Percentiles rank a stretch among this genome's conserved stretches.
phyloP scores from a whole-genome alignment of 2,113 vertebrate genomes.

The Halichoeres trimaculatus region DNA sequence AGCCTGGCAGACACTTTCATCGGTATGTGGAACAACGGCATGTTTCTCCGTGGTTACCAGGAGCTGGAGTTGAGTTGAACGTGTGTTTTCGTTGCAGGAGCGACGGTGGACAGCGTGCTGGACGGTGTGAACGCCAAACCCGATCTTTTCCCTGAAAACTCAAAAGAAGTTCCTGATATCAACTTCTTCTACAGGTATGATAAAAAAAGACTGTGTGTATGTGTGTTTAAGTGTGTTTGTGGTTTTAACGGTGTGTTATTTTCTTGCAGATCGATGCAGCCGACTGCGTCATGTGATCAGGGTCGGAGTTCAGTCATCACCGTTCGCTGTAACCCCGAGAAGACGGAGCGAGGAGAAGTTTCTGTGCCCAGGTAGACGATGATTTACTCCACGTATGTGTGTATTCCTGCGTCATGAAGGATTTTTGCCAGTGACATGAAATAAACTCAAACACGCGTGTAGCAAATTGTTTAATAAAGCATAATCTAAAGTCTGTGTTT shows the following conservation, averaged over 20 bases:
- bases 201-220: background rate
- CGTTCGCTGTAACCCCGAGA: conserved; percentile 88
- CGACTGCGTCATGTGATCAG: conserved; percentile 89
- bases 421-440: too few species aligned
- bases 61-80: background rate
- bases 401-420: too few species aligned
- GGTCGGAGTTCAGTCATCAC: conserved; percentile 90
- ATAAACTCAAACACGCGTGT: too few species aligned
- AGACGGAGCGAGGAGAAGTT: conserved; percentile 84
- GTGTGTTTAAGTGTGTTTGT: background rate
- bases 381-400: too few species aligned
- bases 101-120: conserved; percentile 85
- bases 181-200: conserved; percentile 95
- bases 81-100: conserved; percentile 80
- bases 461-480: too few species aligned
- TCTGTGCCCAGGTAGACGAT: conserved; percentile 87
- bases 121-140: conserved; percentile 86
- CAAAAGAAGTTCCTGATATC: conserved; percentile 87
- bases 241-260: background rate
- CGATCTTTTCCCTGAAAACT: conserved; percentile 84
- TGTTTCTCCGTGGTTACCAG: background rate
- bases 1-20: conserved; percentile 93
- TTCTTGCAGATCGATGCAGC: conserved; percentile 85
- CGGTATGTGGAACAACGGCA: conserved; percentile 75
- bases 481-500: conserved; percentile 13